A percentile compares a stretch with the other conserved stretches of the same genome.
These are phyloP conservation scores for Diceros bicornis DNA, from an alignment of 2,797 vertebrate genomes.

Conservation along the genomic window DNA sequence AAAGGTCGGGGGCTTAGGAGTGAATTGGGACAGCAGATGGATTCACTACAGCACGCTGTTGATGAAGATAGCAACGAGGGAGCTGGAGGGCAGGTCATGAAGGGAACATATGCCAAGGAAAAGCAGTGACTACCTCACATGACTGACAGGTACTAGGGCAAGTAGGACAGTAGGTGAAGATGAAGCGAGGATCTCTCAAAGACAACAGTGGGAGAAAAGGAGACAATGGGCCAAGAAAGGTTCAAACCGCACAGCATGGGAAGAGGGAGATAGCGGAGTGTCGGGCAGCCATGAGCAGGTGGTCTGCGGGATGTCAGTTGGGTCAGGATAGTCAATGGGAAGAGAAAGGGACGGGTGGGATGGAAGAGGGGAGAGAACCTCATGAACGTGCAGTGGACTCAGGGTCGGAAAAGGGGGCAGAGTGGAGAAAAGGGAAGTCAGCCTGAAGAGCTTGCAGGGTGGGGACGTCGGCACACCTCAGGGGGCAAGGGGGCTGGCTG, in stretches of 20 bases:
- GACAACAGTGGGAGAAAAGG: neutral
- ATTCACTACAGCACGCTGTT: too few species aligned
- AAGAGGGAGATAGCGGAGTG: fast-evolving
- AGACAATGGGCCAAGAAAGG: too few species aligned
- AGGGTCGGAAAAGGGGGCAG: too few species aligned
- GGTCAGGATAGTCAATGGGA: neutral
- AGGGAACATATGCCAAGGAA: neutral
- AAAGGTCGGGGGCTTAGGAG: too few species aligned
- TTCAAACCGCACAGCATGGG: fast-evolving
- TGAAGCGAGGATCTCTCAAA: neutral
- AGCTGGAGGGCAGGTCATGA: too few species aligned
- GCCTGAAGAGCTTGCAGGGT: neutral
- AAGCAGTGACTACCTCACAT: fast-evolving
- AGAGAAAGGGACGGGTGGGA: neutral
- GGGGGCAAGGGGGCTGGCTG: too few species aligned
- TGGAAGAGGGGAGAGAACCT: neutral
- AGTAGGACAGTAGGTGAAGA: neutral
- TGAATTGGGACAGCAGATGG: too few species aligned
- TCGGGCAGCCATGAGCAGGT: neutral
- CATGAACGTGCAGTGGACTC: neutral
- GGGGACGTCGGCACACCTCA: neutral
- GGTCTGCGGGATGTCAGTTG: fast-evolving
- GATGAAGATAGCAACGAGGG: neutral
- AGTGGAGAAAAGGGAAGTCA: too few species aligned
- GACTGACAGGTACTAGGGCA: neutral